These are phyloP conservation scores for Gryon sp. DNA, from an alignment of 1,140 invertebrate genomes.

Conservation along the genomic window DNA sequence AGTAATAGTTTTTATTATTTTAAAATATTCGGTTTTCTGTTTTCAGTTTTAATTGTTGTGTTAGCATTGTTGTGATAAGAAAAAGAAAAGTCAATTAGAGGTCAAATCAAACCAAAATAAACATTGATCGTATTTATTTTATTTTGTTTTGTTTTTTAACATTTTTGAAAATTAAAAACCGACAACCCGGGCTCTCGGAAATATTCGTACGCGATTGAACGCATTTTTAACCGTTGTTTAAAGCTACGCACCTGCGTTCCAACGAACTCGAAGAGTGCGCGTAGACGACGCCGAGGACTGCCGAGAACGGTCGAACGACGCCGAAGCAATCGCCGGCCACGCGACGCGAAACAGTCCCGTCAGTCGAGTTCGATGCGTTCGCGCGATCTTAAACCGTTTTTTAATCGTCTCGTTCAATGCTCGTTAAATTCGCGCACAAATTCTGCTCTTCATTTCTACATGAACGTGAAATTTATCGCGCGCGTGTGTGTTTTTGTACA, in stretches of 20 bases:
- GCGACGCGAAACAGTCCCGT: constrained; percentile 61
- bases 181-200: constrained; percentile 34
- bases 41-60: no score
- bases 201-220: constrained; percentile 33
- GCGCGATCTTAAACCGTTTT: constrained; percentile 58
- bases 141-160: no score
- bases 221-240: constrained; percentile 34
- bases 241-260: constrained; percentile 58
- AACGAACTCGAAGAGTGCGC: constrained; percentile 54
- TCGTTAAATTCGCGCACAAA: constrained; percentile 21
- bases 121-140: no score
- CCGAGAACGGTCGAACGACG: constrained; percentile 6
- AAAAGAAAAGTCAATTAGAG: no score
- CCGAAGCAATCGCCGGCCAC: constrained; percentile 60
- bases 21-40: no score
- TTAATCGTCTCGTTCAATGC: constrained; percentile 13
- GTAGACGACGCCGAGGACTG: constrained; percentile 11
- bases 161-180: no score
- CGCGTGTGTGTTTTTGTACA: constrained; percentile 16
- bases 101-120: no score
- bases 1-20: no score
- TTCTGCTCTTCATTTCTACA: constrained; percentile 2
- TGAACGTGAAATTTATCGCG: not conserved
- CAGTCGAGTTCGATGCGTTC: constrained; percentile 60
- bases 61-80: no score